A percentile compares a stretch with the other conserved stretches of the same genome.
Conservation (phyloP, 1,140 invertebrate genomes). For the Drosophila rhopaloa region DNA sequence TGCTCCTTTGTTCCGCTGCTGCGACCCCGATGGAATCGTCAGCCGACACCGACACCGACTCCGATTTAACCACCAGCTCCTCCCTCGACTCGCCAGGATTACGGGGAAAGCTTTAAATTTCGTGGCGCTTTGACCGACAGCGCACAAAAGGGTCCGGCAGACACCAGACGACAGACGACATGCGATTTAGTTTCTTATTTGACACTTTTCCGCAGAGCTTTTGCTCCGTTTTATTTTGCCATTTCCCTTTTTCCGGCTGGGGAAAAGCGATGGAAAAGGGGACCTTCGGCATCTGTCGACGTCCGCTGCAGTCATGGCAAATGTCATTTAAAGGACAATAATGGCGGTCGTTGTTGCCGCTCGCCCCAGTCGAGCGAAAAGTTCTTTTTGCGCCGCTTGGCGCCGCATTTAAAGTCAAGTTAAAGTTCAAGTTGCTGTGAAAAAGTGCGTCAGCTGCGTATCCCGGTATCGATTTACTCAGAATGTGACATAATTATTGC, state of each 20-base stretch:
- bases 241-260: constrained; percentile 23
- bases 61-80: constrained; percentile 29
- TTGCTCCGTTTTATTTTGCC: constrained; percentile 37
- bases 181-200: constrained; percentile 83
- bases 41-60: constrained; percentile 37
- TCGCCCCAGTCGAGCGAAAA: constrained; percentile 30
- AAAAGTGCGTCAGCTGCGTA: constrained; percentile 63
- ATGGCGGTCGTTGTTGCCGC: constrained; percentile 48
- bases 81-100: constrained; percentile 2
- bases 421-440: constrained; percentile 78
- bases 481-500: constrained; percentile 79
- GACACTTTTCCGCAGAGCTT: constrained; percentile 73
- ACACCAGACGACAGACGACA: constrained; percentile 62
- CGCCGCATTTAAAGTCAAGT: constrained; percentile 75
- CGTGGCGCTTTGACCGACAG: constrained; percentile 41
- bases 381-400: constrained; percentile 17
- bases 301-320: constrained; percentile 67
- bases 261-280: constrained; percentile 4
- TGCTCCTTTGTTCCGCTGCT: constrained; percentile 11
- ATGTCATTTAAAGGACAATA: constrained; percentile 82
- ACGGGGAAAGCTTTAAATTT: constrained; percentile 52
- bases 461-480: constrained; percentile 59
- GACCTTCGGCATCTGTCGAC: constrained; percentile 51
- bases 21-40: constrained; percentile 54
- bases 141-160: constrained; percentile 29